These are phyloP conservation scores for Lycorma delicatula DNA, from an alignment of 1,140 invertebrate genomes.

Conservation along the genomic window DNA sequence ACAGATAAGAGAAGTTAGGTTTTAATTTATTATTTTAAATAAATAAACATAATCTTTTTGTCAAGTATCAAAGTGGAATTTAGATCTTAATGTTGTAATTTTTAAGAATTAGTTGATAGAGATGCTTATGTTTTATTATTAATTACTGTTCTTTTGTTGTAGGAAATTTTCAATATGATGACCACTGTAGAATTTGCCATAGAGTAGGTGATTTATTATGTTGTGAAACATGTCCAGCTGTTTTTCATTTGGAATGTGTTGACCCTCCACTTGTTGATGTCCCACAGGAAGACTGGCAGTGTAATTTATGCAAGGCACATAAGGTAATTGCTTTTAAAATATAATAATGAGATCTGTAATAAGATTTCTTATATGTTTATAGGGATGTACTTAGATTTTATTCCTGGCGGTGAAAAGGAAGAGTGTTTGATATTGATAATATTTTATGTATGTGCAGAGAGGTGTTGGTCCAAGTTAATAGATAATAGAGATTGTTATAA, in stretches of 20 bases:
- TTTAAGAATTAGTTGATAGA: not conserved
- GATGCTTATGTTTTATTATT: not conserved
- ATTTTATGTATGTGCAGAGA: too few species aligned
- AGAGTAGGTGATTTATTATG: slow-evolving; percentile 89
- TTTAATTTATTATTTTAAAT: too few species aligned
- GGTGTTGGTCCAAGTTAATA: too few species aligned
- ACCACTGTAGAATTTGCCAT: slow-evolving; percentile 91
- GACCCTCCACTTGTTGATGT: slow-evolving; percentile 88
- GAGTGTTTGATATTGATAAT: too few species aligned
- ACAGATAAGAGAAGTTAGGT: too few species aligned
- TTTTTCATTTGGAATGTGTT: slow-evolving; percentile 92
- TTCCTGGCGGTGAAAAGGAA: too few species aligned
- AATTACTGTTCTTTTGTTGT: slow-evolving; percentile 31
- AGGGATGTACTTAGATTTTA: not conserved
- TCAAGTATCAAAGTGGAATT: too few species aligned
- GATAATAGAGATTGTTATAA: too few species aligned
- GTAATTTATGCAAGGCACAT: slow-evolving; percentile 83
- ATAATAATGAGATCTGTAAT: not conserved
- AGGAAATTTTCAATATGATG: slow-evolving; percentile 88
- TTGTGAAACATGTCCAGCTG: slow-evolving; percentile 94
- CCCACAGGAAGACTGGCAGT: slow-evolving; percentile 94
- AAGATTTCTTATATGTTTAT: not conserved
- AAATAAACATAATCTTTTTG: too few species aligned
- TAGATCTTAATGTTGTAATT: not conserved
- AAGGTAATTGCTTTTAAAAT: slow-evolving; percentile 47